Evolutionary conservation across 2,113 vertebrate species (phyloP), one percentile per base, ranked within the genome.

Genomic region (Rhipidura dahli): DNA sequence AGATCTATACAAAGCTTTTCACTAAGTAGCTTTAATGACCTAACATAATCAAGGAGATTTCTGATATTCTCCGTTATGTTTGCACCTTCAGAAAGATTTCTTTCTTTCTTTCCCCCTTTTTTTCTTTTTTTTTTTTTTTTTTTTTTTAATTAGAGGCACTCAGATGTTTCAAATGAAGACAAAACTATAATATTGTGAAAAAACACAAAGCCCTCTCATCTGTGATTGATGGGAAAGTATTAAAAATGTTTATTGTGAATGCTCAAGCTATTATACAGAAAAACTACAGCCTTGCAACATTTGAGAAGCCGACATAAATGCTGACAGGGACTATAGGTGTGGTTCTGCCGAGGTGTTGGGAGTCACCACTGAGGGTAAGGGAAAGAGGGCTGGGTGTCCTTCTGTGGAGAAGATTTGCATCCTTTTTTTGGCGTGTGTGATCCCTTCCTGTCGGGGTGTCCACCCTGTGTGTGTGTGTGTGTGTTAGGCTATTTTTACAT

Each of bases 121-220:
- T 35, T 4, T 42, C 13, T 13, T 30, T 13, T 56, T 14, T 16
- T 14, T 23, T 15, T 8, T 26, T 68, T 14, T 14, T 24, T 63
- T 70, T 81, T 82, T 94, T 83, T 77, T 44, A 83, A 96, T 91
- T 95, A 79, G 88, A 96, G 45, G 77, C 89, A 96, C 84, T 95
- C 95, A 89, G 68, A 85, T 95, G 73, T 94, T 94, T 93, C 94
- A 89, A 95, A 95, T 92, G 40, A 94, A 96, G 83, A 94, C 84
- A 79, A 89, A 94, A 87, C 87, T 73, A 27, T 66, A 96, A 97
- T 91, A 95, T 91, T 80, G 51, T 87, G 89, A 65, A 90, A 96
- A 92, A 87, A 79, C 75, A 94, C 61, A 82, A 78, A 89, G 65
- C 54, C 17, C 17, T 92, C 73, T 94, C 77, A 83, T 86, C 83